Base-by-base conservation (phyloP, 2,113 vertebrate genomes). In the Excalfactoria chinensis region DNA sequence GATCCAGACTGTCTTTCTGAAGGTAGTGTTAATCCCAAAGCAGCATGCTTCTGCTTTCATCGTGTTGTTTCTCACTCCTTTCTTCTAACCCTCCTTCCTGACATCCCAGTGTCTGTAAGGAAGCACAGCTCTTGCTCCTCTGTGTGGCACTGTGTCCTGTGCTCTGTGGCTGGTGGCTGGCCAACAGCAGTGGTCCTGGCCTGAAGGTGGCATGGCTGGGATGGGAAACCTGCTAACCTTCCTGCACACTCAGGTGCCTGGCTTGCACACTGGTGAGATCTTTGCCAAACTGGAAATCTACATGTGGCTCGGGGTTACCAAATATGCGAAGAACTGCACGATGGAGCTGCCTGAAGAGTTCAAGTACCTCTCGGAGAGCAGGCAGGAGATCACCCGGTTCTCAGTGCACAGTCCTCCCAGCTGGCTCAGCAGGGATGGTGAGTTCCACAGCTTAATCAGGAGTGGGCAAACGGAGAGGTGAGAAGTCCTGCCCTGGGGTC, bases 261-360 rank as follows among this genome's bases (percentile, higher is more conserved):
- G 98, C 62, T 96, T 97, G 48, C 93, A 98, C 46, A 92, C 97
- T 8, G 98, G 98, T 17, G 98, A 99, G 93, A 97, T 99, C 91
- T 99, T 98, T 94, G 98, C 98, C 44, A 99, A 99, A 92, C 94
- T 99, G 71, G 99, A 99, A 97, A 96, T 99, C 58, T 99, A 99
- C 87, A 93, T 99, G 96, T 99, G 99, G 99, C 98, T 99, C 8
- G 99, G 99, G n/a, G 84, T 98, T 55, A 97, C 97, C 74, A 99
- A 98, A 77, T 98, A 99, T 30, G 96, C 94, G 2, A 99, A 99
- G 94, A 98, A 98, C 92, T 98, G 97, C 75, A 97, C 97, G 63
- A 94, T 59, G 4, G 98, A 97, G 44, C 94, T 99, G 74, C 98
- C 99, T 10, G 96, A 96, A 12, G 98, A 99, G 60, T 99, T 99